These are phyloP conservation scores for Drymonia ruficornis DNA, from an alignment of 2,888 invertebrate species.

Conservation along the genomic window DNA sequence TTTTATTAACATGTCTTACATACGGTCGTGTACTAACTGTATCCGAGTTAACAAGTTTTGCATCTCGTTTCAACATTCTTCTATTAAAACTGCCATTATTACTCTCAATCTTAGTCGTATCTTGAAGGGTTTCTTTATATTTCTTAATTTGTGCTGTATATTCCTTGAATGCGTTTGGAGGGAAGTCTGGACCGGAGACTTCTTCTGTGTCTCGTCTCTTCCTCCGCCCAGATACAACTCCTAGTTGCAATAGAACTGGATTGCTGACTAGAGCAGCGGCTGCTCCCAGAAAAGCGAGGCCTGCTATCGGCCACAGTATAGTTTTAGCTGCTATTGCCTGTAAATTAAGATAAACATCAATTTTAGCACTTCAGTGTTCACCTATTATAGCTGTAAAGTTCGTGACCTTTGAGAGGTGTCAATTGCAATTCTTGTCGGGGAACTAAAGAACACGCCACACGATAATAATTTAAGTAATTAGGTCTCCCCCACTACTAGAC, in stretches of 20 bases:
- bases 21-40: constrained; percentile 9
- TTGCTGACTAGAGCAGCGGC: constrained; percentile 91
- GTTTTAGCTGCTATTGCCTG: constrained; percentile 87
- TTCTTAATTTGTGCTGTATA: constrained; percentile 24
- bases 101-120: constrained; percentile 17
- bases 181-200: constrained; percentile 35
- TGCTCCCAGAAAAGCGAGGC: constrained; percentile 91
- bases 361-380: not conserved
- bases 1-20: not conserved
- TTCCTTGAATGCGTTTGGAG: constrained; percentile 31
- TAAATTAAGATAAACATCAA: constrained; percentile 34
- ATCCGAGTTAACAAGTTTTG: constrained; percentile 13
- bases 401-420: too few relatives aligned
- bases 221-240: constrained; percentile 87
- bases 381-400: too few relatives aligned
- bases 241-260: constrained; percentile 91
- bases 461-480: too few relatives aligned
- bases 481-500: too few relatives aligned
- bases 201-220: constrained; percentile 78
- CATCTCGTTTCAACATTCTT: constrained; percentile 22
- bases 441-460: too few relatives aligned
- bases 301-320: constrained; percentile 89
- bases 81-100: constrained; percentile 28
- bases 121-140: constrained; percentile 7
- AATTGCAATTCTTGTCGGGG: too few relatives aligned